Conservation (phyloP, 2,797 vertebrate species). For the Channa striata region DNA sequence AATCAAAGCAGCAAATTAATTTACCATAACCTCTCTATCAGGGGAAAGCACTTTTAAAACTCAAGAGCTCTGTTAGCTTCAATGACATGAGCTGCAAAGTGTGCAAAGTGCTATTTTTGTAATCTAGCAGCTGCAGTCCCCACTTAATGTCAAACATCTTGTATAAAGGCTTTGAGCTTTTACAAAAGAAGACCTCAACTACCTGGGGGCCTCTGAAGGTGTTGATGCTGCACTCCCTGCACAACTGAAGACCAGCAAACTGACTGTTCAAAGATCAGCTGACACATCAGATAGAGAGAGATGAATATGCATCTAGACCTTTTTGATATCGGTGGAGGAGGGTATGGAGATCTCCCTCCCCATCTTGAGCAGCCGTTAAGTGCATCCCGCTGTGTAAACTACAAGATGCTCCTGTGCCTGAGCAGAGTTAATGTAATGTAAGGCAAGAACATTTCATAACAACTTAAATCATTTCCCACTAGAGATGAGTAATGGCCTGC, state of each 20-base stretch:
- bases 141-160: constrained; percentile 46
- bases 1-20: constrained; percentile 42
- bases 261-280: constrained; percentile 52
- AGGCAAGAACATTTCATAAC: constrained; percentile 3
- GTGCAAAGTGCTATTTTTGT: constrained; percentile 46
- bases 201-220: constrained; percentile 27
- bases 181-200: constrained; percentile 33
- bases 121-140: constrained; percentile 42
- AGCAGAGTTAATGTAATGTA: not conserved
- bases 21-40: constrained; percentile 38
- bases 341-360: constrained; percentile 29
- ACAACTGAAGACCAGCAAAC: constrained; percentile 45
- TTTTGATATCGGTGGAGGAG: constrained; percentile 16
- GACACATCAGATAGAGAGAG: constrained; percentile 43
- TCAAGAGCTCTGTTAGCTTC: constrained; percentile 18
- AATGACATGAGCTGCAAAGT: constrained; percentile 27
- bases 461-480: not conserved
- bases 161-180: constrained; percentile 59
- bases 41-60: constrained; percentile 33
- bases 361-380: not conserved
- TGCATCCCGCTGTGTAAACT: not conserved
- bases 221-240: constrained; percentile 60
- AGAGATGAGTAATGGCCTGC: not conserved
- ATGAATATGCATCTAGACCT: constrained; percentile 37
- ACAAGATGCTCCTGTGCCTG: not conserved